Base-by-base conservation (phyloP, 2,113 vertebrate species). In the Ranitomeya variabilis region DNA sequence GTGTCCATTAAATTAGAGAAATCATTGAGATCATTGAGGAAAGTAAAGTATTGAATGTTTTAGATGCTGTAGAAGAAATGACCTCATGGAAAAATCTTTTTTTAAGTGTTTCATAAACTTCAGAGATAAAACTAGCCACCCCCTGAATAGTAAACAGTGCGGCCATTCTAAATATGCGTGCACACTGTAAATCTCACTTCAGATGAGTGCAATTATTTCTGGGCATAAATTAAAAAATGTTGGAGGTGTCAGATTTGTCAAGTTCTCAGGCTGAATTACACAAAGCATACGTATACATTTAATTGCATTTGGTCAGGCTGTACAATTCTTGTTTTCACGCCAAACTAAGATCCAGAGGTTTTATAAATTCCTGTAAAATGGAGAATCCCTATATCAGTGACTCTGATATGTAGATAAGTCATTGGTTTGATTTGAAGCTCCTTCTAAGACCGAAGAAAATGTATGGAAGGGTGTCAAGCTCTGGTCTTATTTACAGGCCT, bases 401-500 rank as follows among this genome's bases (percentile, higher is more conserved):
- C 90, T 92, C 89, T 89, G 94, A 93, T 92, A 88, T 91, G 0
- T 37, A 77, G 86, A 87, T 90, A 76, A 90, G 88, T 91, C 90
- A 93, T 95, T 94, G 92, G 91, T 91, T 94, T 93, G 92, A 95
- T 93, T 93, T 93, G 92, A 91, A 90, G 89, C 93, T 91, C 90
- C 84, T 21, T 91, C 90, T 91, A 91, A 93, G 93, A 93, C 26
- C 93, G 93, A 94, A 92, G 92, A 82, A 91, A 91, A 93, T 81
- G 91, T 92, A 94, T 93, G 90, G 91, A 91, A 95, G 92, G 94
- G 95, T 95, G 92, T 92, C 92, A 64, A 88, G 92, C 92, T 94
- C 92, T 93, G 94, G 92, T 94, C 93, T 92, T 93, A 90, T 95
- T 94, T 93, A 94, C 94, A 95, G 92, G 93, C 93, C 93, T 92